Conservation (phyloP, 2,797 vertebrate genomes). For the Phalanger gymnotis region DNA sequence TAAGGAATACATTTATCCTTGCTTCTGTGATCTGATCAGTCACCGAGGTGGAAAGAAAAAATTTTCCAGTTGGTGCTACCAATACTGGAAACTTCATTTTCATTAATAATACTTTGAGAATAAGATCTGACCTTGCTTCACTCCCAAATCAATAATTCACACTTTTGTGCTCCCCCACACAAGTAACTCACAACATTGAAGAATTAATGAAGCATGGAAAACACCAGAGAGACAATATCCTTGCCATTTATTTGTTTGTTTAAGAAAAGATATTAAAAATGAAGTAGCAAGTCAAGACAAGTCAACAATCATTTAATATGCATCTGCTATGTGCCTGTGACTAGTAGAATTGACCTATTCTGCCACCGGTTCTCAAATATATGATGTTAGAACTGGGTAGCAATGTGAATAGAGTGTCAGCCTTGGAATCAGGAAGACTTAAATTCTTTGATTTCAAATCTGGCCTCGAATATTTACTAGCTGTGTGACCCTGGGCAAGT, state of each 20-base stretch:
- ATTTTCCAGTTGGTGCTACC: neutral
- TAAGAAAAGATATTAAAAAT: neutral
- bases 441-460: neutral
- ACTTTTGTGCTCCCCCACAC: neutral
- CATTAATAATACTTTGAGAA: slow-evolving; percentile 45
- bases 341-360: neutral
- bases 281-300: neutral
- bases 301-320: neutral
- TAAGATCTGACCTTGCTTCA: slow-evolving; percentile 19
- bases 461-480: neutral
- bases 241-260: neutral
- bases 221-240: neutral
- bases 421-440: neutral
- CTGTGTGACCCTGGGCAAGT: neutral
- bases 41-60: slow-evolving; percentile 3
- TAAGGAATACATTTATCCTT: neutral
- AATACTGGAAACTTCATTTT: slow-evolving; percentile 45
- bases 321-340: neutral
- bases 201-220: neutral
- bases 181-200: neutral
- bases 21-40: neutral
- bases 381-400: neutral
- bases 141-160: slow-evolving; percentile 17
- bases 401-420: neutral
- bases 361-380: neutral